These are phyloP conservation scores for Euwallacea fornicatus DNA, from an alignment of 1,140 invertebrate genomes.

Conservation along the genomic window DNA sequence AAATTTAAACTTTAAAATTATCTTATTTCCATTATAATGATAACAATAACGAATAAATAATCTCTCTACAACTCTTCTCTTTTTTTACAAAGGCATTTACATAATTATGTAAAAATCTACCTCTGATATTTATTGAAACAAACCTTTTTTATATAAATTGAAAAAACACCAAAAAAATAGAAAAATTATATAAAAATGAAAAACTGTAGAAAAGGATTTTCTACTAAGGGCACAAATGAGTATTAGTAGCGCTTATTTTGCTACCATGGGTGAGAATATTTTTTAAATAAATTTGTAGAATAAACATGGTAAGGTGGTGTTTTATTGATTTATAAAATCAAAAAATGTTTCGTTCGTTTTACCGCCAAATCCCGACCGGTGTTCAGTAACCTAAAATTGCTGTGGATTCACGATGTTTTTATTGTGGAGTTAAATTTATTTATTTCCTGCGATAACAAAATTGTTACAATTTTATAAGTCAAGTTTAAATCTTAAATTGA, in stretches of 20 bases:
- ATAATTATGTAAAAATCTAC: constrained; percentile 31
- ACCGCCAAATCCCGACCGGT: constrained; percentile 10
- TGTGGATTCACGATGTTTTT: too few relatives aligned
- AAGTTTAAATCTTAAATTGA: too few relatives aligned
- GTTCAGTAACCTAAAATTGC: too few relatives aligned
- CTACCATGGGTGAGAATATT: constrained; percentile 33
- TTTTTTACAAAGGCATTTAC: constrained; percentile 25
- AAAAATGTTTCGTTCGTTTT: background rate
- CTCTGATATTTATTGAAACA: constrained; percentile 24
- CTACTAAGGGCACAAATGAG: constrained; percentile 17
- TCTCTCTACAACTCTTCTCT: constrained; percentile 35
- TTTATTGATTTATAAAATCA: constrained; percentile 21
- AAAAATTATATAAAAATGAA: constrained; percentile 22
- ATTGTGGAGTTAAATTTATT: too few relatives aligned
- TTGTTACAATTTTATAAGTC: too few relatives aligned
- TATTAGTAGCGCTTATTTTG: constrained; percentile 27
- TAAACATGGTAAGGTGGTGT: constrained; percentile 24
- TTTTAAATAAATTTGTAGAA: constrained; percentile 35
- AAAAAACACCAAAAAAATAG: constrained; percentile 24
- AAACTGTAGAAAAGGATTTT: constrained; percentile 22
- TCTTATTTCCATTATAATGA: constrained; percentile 33
- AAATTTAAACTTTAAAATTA: constrained; percentile 21
- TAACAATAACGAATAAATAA: constrained; percentile 33
- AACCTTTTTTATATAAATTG: constrained; percentile 28
- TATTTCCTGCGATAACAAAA: too few relatives aligned